A percentile compares a stretch with the other conserved stretches of the same genome.
These are phyloP conservation scores for Byasa hedistus DNA, from an alignment of 2,888 invertebrate species.

Conservation along the genomic window DNA sequence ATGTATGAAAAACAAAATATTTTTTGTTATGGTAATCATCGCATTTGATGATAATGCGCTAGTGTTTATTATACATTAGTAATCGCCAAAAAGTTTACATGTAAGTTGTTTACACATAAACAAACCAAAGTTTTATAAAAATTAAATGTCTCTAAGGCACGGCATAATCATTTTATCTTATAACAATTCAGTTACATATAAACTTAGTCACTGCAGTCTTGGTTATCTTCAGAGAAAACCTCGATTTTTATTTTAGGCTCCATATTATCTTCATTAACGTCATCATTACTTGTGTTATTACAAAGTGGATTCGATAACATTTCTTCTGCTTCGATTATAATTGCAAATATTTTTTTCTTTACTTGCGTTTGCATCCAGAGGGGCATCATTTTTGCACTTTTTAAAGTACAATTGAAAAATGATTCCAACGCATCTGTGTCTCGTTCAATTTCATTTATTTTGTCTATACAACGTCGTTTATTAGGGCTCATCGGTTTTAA, in stretches of 20 bases:
- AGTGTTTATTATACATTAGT: too few species aligned
- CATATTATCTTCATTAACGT: conserved; percentile 35
- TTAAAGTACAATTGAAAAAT: conserved; percentile 65
- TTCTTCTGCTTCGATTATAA: conserved; percentile 70
- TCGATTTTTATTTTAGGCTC: conserved; percentile 63
- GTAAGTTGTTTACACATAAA: too few species aligned
- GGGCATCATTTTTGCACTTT: conserved; percentile 68
- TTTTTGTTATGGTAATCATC: too few species aligned
- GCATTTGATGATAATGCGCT: too few species aligned
- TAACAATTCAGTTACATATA: background rate
- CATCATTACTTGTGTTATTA: conserved; percentile 1
- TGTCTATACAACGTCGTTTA: conserved; percentile 48
- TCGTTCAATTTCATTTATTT: conserved; percentile 33
- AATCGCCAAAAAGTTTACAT: too few species aligned
- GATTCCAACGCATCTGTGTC: conserved; percentile 61
- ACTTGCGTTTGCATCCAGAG: conserved; percentile 73
- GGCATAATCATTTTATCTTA: background rate
- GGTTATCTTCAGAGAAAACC: conserved; percentile 50
- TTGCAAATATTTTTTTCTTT: conserved; percentile 70
- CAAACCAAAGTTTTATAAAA: too few species aligned
- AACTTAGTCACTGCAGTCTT: conserved; percentile 36
- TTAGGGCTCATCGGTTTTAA: conserved; percentile 34
- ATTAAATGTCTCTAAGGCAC: background rate
- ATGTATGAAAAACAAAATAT: too few species aligned
- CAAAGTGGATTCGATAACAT: conserved; percentile 46